Conservation (phyloP, 2,888 invertebrate genomes). For the Conomelus anceps region DNA sequence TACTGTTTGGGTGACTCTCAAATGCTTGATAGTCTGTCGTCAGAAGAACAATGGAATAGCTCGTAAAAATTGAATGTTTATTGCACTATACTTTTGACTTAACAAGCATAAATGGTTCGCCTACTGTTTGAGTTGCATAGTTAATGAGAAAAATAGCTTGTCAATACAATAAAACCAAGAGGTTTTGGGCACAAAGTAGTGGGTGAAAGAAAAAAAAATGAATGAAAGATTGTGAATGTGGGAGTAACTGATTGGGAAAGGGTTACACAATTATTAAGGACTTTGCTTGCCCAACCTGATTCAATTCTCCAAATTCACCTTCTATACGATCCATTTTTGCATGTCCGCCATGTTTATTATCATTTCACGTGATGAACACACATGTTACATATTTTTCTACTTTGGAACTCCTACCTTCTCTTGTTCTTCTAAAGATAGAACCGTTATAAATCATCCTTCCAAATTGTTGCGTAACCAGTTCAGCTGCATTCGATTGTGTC, state of each 20-base stretch:
- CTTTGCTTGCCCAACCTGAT: not conserved
- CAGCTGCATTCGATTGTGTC: not conserved
- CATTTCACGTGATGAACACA: not conserved
- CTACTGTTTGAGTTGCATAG: not conserved
- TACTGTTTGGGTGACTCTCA: not conserved
- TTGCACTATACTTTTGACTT: not conserved
- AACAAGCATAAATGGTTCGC: not conserved
- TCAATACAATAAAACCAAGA: not conserved
- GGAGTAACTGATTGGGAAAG: not conserved
- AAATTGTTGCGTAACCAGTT: not conserved
- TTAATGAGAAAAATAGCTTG: not conserved
- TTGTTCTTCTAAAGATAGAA: not conserved
- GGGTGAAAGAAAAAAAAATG: not conserved
- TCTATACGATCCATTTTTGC: not conserved
- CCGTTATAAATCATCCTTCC: not conserved
- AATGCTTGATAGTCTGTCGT: not conserved
- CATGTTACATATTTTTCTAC: not conserved
- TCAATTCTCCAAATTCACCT: not conserved
- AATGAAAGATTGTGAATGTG: not conserved
- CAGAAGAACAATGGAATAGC: not conserved
- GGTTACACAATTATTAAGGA: not conserved
- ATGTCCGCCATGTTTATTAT: not conserved
- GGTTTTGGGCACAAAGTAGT: not conserved
- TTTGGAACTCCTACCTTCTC: not conserved
- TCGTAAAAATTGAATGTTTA: not conserved